Conservation (phyloP, 2,113 vertebrate species). For the Tetrax tetrax region DNA sequence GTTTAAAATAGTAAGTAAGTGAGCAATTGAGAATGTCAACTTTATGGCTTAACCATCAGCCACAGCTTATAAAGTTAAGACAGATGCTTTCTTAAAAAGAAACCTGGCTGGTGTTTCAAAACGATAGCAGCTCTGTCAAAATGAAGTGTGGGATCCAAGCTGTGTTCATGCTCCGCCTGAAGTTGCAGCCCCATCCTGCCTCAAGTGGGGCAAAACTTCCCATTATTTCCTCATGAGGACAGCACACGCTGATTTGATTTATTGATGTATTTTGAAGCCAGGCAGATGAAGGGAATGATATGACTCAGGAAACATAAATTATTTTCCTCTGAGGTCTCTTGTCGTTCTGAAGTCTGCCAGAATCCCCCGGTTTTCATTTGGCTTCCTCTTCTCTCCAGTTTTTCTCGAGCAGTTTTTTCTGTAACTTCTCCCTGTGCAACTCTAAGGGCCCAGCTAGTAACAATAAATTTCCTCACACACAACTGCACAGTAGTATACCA, state of each 20-base stretch:
- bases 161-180: neutral
- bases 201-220: neutral
- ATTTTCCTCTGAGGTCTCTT: neutral
- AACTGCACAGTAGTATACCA: neutral
- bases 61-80: neutral
- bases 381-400: neutral
- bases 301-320: neutral
- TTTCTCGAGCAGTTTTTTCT: neutral
- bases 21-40: neutral
- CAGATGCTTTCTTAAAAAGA: neutral
- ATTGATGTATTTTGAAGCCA: neutral
- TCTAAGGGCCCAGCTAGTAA: neutral
- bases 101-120: neutral
- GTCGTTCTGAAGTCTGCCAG: neutral
- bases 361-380: neutral
- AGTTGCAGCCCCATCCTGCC: neutral
- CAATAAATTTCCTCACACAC: neutral
- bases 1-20: neutral
- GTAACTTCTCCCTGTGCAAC: neutral
- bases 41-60: neutral
- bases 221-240: neutral
- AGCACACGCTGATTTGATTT: neutral
- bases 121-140: neutral
- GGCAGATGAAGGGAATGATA: neutral
- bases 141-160: neutral